Evolutionary conservation across 1,140 invertebrate genomes (phyloP), one percentile per base, ranked within the genome.

Genomic region (Aricia agestis): DNA sequence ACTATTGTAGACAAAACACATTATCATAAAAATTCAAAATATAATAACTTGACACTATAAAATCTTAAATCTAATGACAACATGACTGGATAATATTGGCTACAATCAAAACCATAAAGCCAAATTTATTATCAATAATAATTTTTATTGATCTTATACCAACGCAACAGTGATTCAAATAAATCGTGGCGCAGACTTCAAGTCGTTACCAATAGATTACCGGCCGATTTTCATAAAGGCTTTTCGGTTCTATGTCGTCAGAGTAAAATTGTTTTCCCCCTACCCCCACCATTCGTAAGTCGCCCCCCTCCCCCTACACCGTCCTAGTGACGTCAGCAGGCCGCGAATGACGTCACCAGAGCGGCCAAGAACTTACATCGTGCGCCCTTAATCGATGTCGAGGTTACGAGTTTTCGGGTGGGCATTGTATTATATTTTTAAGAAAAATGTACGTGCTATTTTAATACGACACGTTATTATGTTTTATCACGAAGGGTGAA

Each of bases 311-410:
- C 73, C 79, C 74, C 77, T 75, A 72, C 76, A 70, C 78, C 78
- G 71, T 63, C 66, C 70, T 68, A 74, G 77, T 90, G 87, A 89
- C 88, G 88, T 90, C 88, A 90, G 82, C 72, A 73, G 66, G 76
- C 78, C 74, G 81, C 80, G 86, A 77, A 87, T 86, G 88, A 89
- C 88, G 89, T 84, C 75, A 80, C 82, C 13, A 77, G 82, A 81
- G 78, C 79, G 79, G 77, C 81, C 78, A 81, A 85, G 81, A 84
- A 82, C 85, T 81, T 81, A 82, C 78, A 77, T 73, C 77, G 76
- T 77, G 73, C 72, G 75, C 79, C 82, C 84, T 86, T 86, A 85
- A 85, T 85, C 83, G 84, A 83, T 84, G 81, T 81, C 74, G 80
- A 86, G 82, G 82, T 83, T 86, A 82, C 77, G 71, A 52, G 67